Base-by-base conservation (phyloP, 2,888 invertebrate species). In the Julus scandinavius region DNA sequence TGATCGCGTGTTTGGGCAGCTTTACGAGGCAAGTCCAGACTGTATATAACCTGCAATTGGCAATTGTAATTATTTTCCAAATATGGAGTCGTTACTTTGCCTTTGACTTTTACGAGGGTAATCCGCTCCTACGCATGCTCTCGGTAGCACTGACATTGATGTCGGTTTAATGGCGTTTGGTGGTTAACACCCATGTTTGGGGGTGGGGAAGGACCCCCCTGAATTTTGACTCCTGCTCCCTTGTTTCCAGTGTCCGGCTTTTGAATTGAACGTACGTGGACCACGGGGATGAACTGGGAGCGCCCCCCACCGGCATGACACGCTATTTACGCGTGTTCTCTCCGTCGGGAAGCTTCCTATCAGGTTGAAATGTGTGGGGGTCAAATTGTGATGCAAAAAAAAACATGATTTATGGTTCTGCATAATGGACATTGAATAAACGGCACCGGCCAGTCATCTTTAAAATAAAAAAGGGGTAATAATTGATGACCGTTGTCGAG, bases 311-410 rank as follows among this genome's bases (percentile, higher is more conserved):
- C 40, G 85, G 40, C 45, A 41, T 85, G 85, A 85, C 85, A 85
- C 45, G 85, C 45, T 85, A 85, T 29, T 85, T 85, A 85, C 85
- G 40, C 85, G 40, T 85, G 85, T 85, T 85, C n/a, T 41, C 85
- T 29, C 85, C 4, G 85, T 85, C 17, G 85, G 85, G 85, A 38
- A 11, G 85, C 45, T 38, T 40, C 41, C 45, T 84, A 84, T 40
- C 45, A 17, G 45, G 38, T 84, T 84, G 38, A 84, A 72, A 84
- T 84, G 29, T 40, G 84, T 38, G 84, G 84, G 84, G 84, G 84
- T 84, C 41, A 84, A 45, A 38, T 84, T 1, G 63, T 7, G 84
- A 84, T 38, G 40, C 63, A 17, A n/a, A 63, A 63, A 63, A 63
- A 17, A n/a, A 17, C n/a, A 63, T 63, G 63, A 63, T 63, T 63